These are phyloP conservation scores for Limonius californicus DNA, from an alignment of 1,140 invertebrate genomes.

Conservation along the genomic window DNA sequence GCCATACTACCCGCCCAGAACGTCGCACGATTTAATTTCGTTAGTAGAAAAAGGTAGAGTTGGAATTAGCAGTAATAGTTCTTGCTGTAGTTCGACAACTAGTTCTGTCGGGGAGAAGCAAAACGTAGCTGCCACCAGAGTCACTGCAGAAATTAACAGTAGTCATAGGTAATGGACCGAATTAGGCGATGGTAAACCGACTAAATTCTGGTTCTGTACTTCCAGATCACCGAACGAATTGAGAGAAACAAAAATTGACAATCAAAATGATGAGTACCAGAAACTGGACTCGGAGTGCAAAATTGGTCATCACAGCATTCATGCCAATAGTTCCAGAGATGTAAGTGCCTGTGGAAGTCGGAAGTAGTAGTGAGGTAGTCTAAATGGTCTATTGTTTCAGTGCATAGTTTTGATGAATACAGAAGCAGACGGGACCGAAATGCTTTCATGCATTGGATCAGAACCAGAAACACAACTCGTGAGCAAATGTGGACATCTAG, in stretches of 20 bases:
- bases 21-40: conserved; percentile 53
- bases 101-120: conserved; percentile 45
- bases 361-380: too few species aligned
- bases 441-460: conserved; percentile 32
- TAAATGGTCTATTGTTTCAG: conserved; percentile 24
- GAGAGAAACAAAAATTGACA: conserved; percentile 46
- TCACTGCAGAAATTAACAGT: conserved; percentile 3
- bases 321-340: conserved; percentile 47
- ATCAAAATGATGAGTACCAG: conserved; percentile 40
- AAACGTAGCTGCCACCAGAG: conserved; percentile 29
- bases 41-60: conserved; percentile 55
- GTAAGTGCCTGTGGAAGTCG: conserved; percentile 42
- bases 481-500: conserved; percentile 69
- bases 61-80: conserved; percentile 48
- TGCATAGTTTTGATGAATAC: conserved; percentile 46
- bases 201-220: not conserved
- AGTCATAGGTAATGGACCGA: not conserved
- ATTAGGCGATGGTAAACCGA: not conserved
- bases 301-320: conserved; percentile 35
- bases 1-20: conserved; percentile 29
- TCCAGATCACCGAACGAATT: conserved; percentile 36
- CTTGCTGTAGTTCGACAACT: conserved; percentile 45
- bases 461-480: conserved; percentile 28
- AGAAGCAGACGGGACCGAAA: conserved; percentile 35
- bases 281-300: conserved; percentile 31